Evolutionary conservation across 2,888 invertebrate species (phyloP).

Genomic region (Ferrisia virgata): DNA sequence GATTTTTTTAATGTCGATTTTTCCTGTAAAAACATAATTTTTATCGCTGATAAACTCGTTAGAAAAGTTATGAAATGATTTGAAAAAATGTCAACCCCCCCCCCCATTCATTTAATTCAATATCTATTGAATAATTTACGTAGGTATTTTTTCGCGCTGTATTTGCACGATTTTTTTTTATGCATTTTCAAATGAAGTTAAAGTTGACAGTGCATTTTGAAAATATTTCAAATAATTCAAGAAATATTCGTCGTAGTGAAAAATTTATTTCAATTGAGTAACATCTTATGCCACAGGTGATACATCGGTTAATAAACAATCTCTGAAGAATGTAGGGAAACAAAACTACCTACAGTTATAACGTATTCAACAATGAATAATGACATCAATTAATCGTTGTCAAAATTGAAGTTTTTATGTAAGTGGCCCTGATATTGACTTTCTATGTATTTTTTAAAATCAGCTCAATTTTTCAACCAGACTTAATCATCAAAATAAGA

Average conservation of each 20-base stretch:
- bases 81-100: no score
- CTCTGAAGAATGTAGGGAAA: not conserved
- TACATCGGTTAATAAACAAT: not conserved
- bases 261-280: not conserved
- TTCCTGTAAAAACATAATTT: no score
- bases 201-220: no score
- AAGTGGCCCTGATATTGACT: not conserved
- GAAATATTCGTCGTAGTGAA: not conserved
- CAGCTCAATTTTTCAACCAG: not conserved
- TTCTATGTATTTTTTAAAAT: not conserved
- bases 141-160: no score
- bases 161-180: no score
- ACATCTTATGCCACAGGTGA: not conserved
- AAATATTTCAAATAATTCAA: no score
- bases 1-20: no score
- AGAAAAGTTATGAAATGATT: no score
- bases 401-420: not conserved
- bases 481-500: not conserved
- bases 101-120: no score
- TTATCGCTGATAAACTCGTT: no score
- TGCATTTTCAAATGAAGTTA: no score
- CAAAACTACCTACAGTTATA: not conserved
- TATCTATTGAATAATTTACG: no score
- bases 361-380: not conserved
- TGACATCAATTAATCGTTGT: not conserved